Evolutionary conservation across 2,113 vertebrate species (phyloP).

Genomic region (Prinia subflava): DNA sequence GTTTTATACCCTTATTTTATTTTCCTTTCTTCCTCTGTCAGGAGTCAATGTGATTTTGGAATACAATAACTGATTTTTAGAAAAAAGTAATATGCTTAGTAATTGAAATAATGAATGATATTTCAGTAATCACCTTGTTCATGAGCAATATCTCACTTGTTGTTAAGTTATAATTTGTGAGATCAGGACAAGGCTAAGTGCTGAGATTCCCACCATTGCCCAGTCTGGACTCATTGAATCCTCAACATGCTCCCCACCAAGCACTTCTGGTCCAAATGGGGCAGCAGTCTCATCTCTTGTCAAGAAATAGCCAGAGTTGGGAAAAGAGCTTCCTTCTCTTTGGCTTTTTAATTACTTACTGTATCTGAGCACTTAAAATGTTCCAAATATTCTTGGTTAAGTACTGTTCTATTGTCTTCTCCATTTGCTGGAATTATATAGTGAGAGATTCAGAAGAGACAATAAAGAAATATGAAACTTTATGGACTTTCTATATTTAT

Average conservation of each 20-base stretch:
- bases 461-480: not conserved
- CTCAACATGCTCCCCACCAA: rapidly evolving
- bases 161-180: too few relatives aligned
- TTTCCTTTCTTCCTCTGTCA: not conserved
- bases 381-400: not conserved
- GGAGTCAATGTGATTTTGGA: not conserved
- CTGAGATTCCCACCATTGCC: not conserved
- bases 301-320: not conserved
- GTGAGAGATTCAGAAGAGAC: not conserved
- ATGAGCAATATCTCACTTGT: not conserved
- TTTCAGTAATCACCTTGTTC: not conserved
- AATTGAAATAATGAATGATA: not conserved
- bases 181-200: not conserved
- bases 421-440: not conserved
- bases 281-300: not conserved
- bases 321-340: not conserved
- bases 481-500: not conserved
- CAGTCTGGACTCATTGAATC: rapidly evolving
- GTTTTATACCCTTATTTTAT: not conserved
- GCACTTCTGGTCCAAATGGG: rapidly evolving
- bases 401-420: not conserved
- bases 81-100: not conserved
- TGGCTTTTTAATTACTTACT: not conserved
- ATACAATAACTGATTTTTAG: not conserved
- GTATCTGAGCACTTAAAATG: not conserved